Conservation (phyloP, 2,113 vertebrate genomes). For the Rhipidura dahli region DNA sequence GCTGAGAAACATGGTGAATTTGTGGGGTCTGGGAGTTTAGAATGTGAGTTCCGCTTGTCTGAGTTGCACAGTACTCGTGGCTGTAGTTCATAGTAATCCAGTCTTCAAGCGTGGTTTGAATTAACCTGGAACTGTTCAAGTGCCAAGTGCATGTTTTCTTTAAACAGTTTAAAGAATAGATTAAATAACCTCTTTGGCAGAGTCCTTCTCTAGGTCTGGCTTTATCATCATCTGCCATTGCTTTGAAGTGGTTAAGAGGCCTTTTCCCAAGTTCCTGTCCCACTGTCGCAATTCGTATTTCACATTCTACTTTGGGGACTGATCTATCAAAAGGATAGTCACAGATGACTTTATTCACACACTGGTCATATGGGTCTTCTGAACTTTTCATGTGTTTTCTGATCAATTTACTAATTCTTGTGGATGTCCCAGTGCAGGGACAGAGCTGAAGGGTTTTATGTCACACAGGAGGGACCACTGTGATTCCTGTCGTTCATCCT, state of each 20-base stretch:
- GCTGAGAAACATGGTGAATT: background rate
- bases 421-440: accelerated
- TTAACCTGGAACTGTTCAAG: background rate
- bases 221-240: background rate
- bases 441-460: background rate
- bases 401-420: background rate
- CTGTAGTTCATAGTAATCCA: background rate
- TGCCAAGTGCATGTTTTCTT: background rate
- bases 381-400: background rate
- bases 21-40: background rate
- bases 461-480: background rate
- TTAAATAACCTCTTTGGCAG: background rate
- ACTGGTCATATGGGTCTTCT: background rate
- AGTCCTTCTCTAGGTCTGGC: background rate
- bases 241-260: background rate
- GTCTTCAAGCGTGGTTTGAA: background rate
- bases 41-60: background rate
- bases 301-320: background rate
- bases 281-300: background rate
- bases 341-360: background rate
- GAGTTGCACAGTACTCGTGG: background rate
- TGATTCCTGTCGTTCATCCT: background rate
- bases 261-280: background rate
- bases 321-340: background rate
- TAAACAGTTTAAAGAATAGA: background rate